phyloP scores from a whole-genome alignment of 2,113 vertebrate genomes.

The Oncorhynchus nerka region DNA sequence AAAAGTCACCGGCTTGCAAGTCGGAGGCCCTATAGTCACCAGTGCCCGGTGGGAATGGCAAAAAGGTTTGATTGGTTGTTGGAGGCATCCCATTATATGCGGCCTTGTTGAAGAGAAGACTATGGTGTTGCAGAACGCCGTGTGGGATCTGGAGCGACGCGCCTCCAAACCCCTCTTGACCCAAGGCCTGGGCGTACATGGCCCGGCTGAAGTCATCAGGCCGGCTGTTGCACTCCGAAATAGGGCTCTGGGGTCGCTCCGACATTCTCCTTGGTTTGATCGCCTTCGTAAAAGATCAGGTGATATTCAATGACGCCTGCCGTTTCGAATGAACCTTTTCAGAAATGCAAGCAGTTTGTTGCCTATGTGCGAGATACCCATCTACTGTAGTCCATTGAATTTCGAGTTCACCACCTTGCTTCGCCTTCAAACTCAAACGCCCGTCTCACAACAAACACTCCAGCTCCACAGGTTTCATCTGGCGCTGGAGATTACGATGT shows the following conservation, averaged over 20 bases:
- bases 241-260: conserved; percentile 65
- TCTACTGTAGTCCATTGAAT: conserved; percentile 25
- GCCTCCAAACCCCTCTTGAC: conserved; percentile 58
- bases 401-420: conserved; percentile 6
- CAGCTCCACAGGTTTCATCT: conserved; percentile 52
- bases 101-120: conserved; percentile 69
- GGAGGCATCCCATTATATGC: conserved; percentile 60
- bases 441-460: neutral
- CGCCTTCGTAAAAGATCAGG: neutral
- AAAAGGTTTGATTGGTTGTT: conserved; percentile 65
- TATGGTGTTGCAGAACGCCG: conserved; percentile 66
- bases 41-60: conserved; percentile 62
- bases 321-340: neutral
- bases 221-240: conserved; percentile 56
- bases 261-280: conserved; percentile 62
- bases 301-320: neutral
- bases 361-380: conserved; percentile 23
- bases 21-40: conserved; percentile 60
- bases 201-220: conserved; percentile 68
- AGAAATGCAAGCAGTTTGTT: conserved; percentile 15
- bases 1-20: conserved; percentile 39
- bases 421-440: conserved; percentile 51
- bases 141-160: conserved; percentile 64
- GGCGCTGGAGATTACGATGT: conserved; percentile 41
- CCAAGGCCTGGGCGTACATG: conserved; percentile 53